Percentiles rank a stretch among this genome's conserved stretches.
Evolutionary conservation across 2,113 vertebrate species (phyloP).

Genomic region (Chamaetylas fuelleborni): DNA sequence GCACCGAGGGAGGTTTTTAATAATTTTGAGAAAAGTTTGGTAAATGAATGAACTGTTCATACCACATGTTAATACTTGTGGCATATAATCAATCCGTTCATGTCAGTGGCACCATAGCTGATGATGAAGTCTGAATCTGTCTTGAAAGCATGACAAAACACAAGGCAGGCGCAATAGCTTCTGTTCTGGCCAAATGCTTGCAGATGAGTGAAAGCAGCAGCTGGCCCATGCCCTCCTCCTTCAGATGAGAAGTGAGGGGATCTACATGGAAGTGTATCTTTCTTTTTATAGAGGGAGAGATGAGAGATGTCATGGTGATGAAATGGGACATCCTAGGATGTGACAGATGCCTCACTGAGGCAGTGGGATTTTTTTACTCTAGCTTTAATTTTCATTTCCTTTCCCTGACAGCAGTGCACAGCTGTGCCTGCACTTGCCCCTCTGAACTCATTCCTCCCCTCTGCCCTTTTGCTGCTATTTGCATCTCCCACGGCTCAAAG

Average conservation of each 20-base stretch:
- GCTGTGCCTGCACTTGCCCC: not conserved
- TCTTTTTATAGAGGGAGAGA: slow-evolving; percentile 28
- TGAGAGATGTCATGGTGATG: not conserved
- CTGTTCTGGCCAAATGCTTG: not conserved
- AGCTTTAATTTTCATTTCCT: slow-evolving; percentile 6
- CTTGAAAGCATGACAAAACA: not conserved
- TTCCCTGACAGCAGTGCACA: not conserved
- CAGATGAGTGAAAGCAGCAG: not conserved
- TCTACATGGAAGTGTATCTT: not conserved
- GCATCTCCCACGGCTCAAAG: not conserved
- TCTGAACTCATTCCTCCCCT: not conserved
- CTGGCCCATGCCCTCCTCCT: not conserved
- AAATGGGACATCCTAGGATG: not conserved
- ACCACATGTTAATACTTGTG: not conserved
- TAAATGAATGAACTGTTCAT: not conserved
- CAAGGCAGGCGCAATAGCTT: not conserved
- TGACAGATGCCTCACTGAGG: not conserved
- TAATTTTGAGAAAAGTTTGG: not conserved
- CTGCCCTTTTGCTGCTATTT: slow-evolving; percentile 22
- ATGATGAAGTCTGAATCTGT: not conserved
- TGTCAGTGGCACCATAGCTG: not conserved
- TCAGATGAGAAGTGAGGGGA: not conserved
- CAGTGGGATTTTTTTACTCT: not conserved
- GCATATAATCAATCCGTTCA: rapidly evolving
- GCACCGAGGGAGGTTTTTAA: not conserved